A percentile compares a stretch with the other conserved stretches of the same genome.
phyloP scores from a whole-genome alignment of 2,888 invertebrate genomes.

The Tiphia femorata region DNA sequence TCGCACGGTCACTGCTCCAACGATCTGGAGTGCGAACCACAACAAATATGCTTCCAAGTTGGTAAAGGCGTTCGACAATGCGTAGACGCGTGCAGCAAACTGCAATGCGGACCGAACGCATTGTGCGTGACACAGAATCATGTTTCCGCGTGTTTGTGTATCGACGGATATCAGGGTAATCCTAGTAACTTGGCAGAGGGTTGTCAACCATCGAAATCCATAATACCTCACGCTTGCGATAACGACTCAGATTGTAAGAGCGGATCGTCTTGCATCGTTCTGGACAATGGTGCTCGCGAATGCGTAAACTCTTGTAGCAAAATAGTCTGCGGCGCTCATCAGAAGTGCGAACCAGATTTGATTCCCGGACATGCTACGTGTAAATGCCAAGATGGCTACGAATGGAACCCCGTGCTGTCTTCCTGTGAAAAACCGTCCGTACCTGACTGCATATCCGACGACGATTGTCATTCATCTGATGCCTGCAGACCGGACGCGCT shows the following conservation, averaged over 20 bases:
- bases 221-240: slow-evolving; percentile 74
- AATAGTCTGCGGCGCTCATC: slow-evolving; percentile 86
- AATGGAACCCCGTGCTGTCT: slow-evolving; percentile 87
- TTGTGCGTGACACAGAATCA: slow-evolving; percentile 88
- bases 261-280: slow-evolving; percentile 78
- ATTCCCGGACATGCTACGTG: slow-evolving; percentile 79
- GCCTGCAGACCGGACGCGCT: slow-evolving; percentile 87
- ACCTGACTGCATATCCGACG: slow-evolving; percentile 81
- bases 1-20: slow-evolving; percentile 83
- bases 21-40: slow-evolving; percentile 84
- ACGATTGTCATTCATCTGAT: slow-evolving; percentile 78
- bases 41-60: slow-evolving; percentile 90
- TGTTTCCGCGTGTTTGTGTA: slow-evolving; percentile 87
- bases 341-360: slow-evolving; percentile 79
- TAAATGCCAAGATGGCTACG: slow-evolving; percentile 81
- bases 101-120: slow-evolving; percentile 92
- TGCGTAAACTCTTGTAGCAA: slow-evolving; percentile 86
- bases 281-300: slow-evolving; percentile 74
- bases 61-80: slow-evolving; percentile 85
- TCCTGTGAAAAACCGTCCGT: slow-evolving; percentile 88
- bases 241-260: slow-evolving; percentile 78
- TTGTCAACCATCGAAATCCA: slow-evolving; percentile 80
- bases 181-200: slow-evolving; percentile 84
- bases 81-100: slow-evolving; percentile 87
- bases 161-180: slow-evolving; percentile 85